Evolutionary conservation across 1,140 invertebrate species (phyloP).

Genomic region (Protaetia brevitarsis): DNA sequence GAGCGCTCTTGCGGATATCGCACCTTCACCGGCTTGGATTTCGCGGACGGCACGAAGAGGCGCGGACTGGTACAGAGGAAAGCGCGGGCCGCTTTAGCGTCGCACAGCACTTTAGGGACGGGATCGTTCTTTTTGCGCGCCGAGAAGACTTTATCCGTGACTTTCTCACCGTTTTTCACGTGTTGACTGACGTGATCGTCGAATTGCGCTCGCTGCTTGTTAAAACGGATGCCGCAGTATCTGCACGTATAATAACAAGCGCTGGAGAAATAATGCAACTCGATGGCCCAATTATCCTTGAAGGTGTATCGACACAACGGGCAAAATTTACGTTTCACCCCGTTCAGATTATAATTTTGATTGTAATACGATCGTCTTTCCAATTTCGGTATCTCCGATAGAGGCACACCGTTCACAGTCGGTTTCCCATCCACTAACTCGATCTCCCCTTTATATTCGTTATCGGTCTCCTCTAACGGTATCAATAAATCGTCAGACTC

Average conservation of each 20-base stretch:
- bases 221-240: conserved; percentile 46
- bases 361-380: conserved; percentile 32
- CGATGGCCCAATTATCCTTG: conserved; percentile 49
- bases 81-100: conserved; percentile 4
- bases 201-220: conserved; percentile 43
- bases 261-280: conserved; percentile 44
- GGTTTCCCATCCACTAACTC: conserved; percentile 27
- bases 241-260: conserved; percentile 44
- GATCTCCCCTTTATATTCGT: conserved; percentile 27
- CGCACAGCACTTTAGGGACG: conserved; percentile 32
- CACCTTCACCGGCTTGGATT: conserved; percentile 30
- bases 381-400: conserved; percentile 41
- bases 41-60: neutral
- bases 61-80: conserved; percentile 3
- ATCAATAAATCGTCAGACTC: conserved; percentile 36
- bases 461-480: conserved; percentile 29
- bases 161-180: conserved; percentile 34
- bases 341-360: conserved; percentile 30
- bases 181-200: conserved; percentile 42
- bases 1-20: conserved; percentile 26
- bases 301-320: conserved; percentile 46
- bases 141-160: conserved; percentile 42
- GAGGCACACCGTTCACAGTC: conserved; percentile 33
- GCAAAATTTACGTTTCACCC: conserved; percentile 45
- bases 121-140: conserved; percentile 40